Percentiles rank a stretch among this genome's conserved stretches.
These are phyloP conservation scores for Phacellophora camtschatica DNA, from an alignment of 30 jellyfish, hydroid and myxozoan species.

Conservation along the genomic window DNA sequence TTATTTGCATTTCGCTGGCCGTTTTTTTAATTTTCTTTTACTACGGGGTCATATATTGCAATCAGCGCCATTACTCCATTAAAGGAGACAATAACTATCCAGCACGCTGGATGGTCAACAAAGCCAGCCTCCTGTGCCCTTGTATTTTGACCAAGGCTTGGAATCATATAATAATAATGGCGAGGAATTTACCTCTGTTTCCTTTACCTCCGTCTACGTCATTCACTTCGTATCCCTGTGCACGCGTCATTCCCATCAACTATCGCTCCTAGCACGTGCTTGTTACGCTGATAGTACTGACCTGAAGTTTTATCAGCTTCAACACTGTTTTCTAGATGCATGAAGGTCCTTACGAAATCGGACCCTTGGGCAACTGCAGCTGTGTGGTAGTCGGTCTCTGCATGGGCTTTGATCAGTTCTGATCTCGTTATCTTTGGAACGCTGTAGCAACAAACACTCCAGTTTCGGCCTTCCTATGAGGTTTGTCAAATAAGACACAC, in stretches of 20 bases:
- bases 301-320: conserved; percentile 44
- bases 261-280: conserved; percentile 39
- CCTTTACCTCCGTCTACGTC: conserved; percentile 26
- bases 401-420: not conserved
- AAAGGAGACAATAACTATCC: no score
- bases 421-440: not conserved
- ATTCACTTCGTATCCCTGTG: conserved; percentile 54
- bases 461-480: not conserved
- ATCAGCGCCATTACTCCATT: conserved; percentile 38
- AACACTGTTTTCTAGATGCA: conserved; percentile 17
- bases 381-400: conserved; percentile 32
- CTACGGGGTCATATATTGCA: conserved; percentile 49
- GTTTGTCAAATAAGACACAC: not conserved
- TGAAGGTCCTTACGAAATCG: conserved; percentile 40
- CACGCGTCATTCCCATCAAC: conserved; percentile 30
- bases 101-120: no score
- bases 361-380: conserved; percentile 47
- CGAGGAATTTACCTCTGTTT: conserved; percentile 46
- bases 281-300: not conserved
- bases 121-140: no score
- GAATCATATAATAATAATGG: not conserved
- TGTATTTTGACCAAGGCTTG: not conserved
- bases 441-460: not conserved
- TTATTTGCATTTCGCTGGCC: conserved; percentile 52
- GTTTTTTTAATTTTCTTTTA: conserved; percentile 24